Percentiles rank a stretch among this genome's conserved stretches.
Conservation (phyloP, 2,113 vertebrate genomes). For the Pimephales promelas region DNA sequence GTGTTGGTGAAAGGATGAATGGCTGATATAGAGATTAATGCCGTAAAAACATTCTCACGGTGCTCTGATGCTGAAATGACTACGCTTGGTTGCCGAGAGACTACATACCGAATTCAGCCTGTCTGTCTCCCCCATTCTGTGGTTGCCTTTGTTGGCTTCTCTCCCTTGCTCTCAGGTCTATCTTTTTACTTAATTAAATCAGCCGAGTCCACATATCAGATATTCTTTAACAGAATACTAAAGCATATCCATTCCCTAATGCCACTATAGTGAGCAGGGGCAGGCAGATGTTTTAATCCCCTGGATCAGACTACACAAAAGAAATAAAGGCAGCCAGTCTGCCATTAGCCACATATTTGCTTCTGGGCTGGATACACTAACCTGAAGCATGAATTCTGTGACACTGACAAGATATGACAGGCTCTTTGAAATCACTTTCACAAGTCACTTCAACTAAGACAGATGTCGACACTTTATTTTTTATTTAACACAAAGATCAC, state of each 20-base stretch:
- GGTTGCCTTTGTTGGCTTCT: conserved; percentile 16
- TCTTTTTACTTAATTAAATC: conserved; percentile 79
- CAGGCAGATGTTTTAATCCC: conserved; percentile 77
- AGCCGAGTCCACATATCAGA: conserved; percentile 71
- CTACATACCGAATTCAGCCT: conserved; percentile 29
- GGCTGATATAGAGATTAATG: conserved; percentile 37
- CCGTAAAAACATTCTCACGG: conserved; percentile 43
- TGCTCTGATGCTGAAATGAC: conserved; percentile 33
- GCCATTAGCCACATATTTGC: conserved; percentile 68
- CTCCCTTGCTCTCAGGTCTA: conserved; percentile 60
- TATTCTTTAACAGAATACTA: conserved; percentile 77
- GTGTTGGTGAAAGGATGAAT: conserved; percentile 16
- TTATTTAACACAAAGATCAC: no score
- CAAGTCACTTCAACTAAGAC: no score
- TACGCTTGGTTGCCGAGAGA: conserved; percentile 17
- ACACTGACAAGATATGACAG: conserved; percentile 49
- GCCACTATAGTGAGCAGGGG: conserved; percentile 70
- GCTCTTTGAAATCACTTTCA: not conserved
- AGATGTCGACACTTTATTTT: no score
- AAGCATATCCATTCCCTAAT: conserved; percentile 77
- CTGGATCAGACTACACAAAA: conserved; percentile 68
- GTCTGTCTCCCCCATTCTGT: not conserved
- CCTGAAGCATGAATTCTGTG: conserved; percentile 44
- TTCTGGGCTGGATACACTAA: conserved; percentile 39
- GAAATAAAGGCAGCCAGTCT: conserved; percentile 64